Base-by-base conservation (phyloP, 1,140 invertebrate species). In the Leptoteleia sp. region DNA sequence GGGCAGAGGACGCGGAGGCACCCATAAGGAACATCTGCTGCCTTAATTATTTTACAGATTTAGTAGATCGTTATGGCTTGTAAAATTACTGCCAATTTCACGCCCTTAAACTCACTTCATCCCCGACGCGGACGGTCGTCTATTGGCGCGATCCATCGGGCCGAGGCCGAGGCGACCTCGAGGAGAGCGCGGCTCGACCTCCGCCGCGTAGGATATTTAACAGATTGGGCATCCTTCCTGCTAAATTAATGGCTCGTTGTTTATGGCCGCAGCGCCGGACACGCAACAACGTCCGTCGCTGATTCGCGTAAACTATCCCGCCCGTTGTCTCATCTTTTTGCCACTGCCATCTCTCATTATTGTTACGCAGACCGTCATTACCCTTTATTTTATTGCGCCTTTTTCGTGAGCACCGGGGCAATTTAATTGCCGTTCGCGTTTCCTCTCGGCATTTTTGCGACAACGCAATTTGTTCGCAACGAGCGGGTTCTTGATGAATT, bases 21-120 rank as follows among this genome's bases (percentile, higher is more conserved):
- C 43, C 33, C 50, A 52, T 76, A 61, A 68, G 81, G 75, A 88
- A 87, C 87, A 89, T 89, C 88, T 89, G 87, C 86, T 87, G 82
- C 87, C 86, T 89, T 89, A 89, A 89, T 89, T 89, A 89, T 89
- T 89, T 89, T 89, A 86, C 88, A 84, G 87, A 89, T 89, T 89
- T 89, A 89, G 88, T 89, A 87, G 88, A 89, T 89, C 87, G 88
- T 89, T 89, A 89, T 89, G 86, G 88, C 88, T 89, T 89, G 88
- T 89, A 89, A 89, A 89, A 89, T 89, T 88, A 89, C 88, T 87
- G 82, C 83, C 87, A 89, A 89, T 89, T 89, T 89, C 88, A 88
- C 87, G 87, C 86, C 86, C 84, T 82, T 88, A 88, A 89, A 85
- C 82, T 85, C 87, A 86, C 86, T 89, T 86, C 85, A 86, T 87